A percentile compares a stretch with the other conserved stretches of the same genome.
phyloP scores from a whole-genome alignment of 2,797 vertebrate genomes.

The Acipenser ruthenus region DNA sequence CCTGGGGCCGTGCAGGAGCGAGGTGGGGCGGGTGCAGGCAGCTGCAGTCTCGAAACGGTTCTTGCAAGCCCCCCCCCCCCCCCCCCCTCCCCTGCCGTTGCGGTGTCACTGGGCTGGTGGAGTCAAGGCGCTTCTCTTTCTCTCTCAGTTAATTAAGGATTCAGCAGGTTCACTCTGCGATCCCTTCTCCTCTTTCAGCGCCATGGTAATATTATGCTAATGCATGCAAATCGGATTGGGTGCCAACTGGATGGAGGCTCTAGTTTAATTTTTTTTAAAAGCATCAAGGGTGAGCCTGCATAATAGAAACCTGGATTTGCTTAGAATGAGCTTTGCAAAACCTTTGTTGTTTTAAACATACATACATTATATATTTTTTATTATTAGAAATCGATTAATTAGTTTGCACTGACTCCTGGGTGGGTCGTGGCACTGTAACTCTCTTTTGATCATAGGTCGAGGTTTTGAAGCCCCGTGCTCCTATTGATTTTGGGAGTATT shows the following conservation, averaged over 20 bases:
- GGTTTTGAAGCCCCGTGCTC: no score
- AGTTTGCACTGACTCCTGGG: no score
- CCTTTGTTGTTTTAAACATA: no score
- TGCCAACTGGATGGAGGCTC: constrained; percentile 27
- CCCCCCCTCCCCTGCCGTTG: not conserved
- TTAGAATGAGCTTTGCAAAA: no score
- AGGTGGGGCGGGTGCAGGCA: not conserved
- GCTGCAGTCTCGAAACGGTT: not conserved
- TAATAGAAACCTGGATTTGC: no score
- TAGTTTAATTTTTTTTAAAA: no score
- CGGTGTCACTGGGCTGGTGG: constrained; percentile 9
- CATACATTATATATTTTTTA: no score
- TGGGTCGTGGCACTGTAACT: no score
- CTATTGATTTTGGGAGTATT: no score
- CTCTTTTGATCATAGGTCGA: no score
- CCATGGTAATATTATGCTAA: constrained; percentile 38
- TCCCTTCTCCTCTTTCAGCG: constrained; percentile 24
- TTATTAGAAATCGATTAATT: no score
- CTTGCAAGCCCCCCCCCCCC: not conserved
- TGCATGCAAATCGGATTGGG: constrained; percentile 43
- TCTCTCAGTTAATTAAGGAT: constrained; percentile 32
- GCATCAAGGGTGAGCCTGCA: no score
- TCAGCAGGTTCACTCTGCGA: constrained; percentile 24
- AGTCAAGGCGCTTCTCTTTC: not conserved
- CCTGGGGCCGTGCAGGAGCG: not conserved